A percentile compares a stretch with the other conserved stretches of the same genome.
Conservation (phyloP, 2,888 invertebrate genomes). For the Polylopha cassiicola region DNA sequence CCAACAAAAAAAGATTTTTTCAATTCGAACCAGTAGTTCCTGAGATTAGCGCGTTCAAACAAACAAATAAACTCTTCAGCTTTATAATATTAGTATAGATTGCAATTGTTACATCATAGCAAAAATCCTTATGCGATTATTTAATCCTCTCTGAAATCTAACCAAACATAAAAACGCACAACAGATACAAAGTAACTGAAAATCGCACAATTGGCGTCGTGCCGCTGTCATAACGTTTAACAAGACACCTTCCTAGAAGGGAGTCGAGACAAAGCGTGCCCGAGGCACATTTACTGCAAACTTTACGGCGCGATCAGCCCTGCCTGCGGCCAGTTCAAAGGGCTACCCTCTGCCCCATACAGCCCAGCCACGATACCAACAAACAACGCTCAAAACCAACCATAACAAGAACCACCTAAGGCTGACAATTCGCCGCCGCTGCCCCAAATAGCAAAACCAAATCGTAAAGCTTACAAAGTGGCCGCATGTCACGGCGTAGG, state of each 20-base stretch:
- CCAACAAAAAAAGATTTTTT: too few species aligned
- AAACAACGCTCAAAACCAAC: constrained; percentile 24
- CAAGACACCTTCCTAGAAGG: constrained; percentile 39
- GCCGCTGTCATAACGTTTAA: constrained; percentile 33
- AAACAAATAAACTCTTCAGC: too few species aligned
- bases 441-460: constrained; percentile 35
- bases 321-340: constrained; percentile 65
- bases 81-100: too few species aligned
- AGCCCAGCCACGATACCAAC: constrained; percentile 34
- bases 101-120: too few species aligned
- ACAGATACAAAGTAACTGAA: constrained; percentile 26
- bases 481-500: constrained; percentile 43
- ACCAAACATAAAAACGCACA: too few species aligned
- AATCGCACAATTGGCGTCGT: constrained; percentile 33
- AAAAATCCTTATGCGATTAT: too few species aligned
- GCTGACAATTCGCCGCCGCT: constrained; percentile 8
- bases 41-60: too few species aligned
- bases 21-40: too few species aligned
- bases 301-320: constrained; percentile 45
- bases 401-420: constrained; percentile 17
- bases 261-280: constrained; percentile 50
- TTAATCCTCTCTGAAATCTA: too few species aligned
- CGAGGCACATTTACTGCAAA: constrained; percentile 48
- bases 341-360: constrained; percentile 46
- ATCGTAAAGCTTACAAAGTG: constrained; percentile 38